These are phyloP conservation scores for Lymantria monacha DNA, from an alignment of 2,888 invertebrate genomes.

Conservation along the genomic window DNA sequence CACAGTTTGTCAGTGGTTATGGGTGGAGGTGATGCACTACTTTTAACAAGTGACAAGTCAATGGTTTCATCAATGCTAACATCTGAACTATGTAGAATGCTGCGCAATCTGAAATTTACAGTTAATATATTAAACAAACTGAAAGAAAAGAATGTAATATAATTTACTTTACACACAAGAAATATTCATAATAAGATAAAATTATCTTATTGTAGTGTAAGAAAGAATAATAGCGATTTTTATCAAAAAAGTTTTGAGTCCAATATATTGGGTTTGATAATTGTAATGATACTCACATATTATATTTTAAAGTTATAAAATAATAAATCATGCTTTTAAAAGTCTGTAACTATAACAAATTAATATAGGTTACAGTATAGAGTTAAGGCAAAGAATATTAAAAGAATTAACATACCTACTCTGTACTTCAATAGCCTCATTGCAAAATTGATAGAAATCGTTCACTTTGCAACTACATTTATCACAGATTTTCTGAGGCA, in stretches of 20 bases:
- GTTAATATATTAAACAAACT: neutral
- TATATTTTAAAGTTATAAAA: too few relatives aligned
- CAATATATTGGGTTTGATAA: too few relatives aligned
- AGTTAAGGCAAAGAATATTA: neutral
- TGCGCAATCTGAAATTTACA: constrained; percentile 49
- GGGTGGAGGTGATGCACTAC: constrained; percentile 32
- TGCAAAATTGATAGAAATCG: constrained; percentile 87
- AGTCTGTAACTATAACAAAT: too few relatives aligned
- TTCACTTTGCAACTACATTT: constrained; percentile 87
- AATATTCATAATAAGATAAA: too few relatives aligned
- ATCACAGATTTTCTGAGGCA: constrained; percentile 88
- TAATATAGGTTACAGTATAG: neutral
- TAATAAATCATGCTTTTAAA: too few relatives aligned
- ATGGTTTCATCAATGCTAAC: constrained; percentile 36
- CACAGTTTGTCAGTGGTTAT: constrained; percentile 5
- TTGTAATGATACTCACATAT: too few relatives aligned
- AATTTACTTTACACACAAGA: too few relatives aligned
- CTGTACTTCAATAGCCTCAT: constrained; percentile 85
- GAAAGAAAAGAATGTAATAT: too few relatives aligned
- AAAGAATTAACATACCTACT: constrained; percentile 68
- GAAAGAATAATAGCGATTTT: too few relatives aligned
- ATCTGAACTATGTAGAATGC: constrained; percentile 34
- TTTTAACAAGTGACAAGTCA: constrained; percentile 53
- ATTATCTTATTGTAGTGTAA: too few relatives aligned
- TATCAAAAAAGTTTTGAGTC: too few relatives aligned